Evolutionary conservation across 2,797 vertebrate species (phyloP), one percentile per base, ranked within the genome.

Genomic region (Gadopsis bispinosus): DNA sequence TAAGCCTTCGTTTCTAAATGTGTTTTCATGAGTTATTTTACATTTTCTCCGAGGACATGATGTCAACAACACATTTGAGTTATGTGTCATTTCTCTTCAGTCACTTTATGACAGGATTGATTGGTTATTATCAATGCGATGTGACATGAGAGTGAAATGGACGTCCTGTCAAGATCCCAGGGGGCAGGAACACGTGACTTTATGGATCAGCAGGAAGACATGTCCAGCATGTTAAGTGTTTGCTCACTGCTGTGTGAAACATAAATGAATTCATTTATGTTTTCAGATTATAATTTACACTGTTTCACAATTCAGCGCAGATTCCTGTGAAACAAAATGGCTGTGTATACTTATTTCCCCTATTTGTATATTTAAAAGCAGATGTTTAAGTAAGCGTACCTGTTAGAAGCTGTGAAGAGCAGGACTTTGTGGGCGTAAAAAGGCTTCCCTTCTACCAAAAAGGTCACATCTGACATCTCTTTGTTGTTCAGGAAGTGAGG

Each of bases 391-490:
- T 22, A 17, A 73, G 58, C 5, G 13, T 86, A 96, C 96, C 96
- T 94, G 87, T 66, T 91, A 56, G 96, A 96, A 59, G 96, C 95
- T 4, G 95, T 95, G 77, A 95, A 95, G 73, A 96, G 95, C 88
- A 96, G 91, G 67, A 95, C 95, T 89, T 95, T 96, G 87, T 96
- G 95, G 62, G 94, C 95, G 1, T 95, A 96, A 63, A 96, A 96
- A 19, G 95, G 96, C 59, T 96, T 96, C 82, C 94, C 95, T 29
- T 96, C 96, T 83, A 96, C 95, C 85, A 96, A 80, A 87, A 96
- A 96, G 17, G 95, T 96, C 86, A 96, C 94, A 12, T 96, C 96
- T 26, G 95, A 95, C 95, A 95, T 96, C 50, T 96, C 95, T 75
- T 95, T 95, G 61, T 96, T 96, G 87, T 96, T 96, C 83, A 96